Conservation (phyloP, 1,140 invertebrate species). For the Diorhabda sublineata region DNA sequence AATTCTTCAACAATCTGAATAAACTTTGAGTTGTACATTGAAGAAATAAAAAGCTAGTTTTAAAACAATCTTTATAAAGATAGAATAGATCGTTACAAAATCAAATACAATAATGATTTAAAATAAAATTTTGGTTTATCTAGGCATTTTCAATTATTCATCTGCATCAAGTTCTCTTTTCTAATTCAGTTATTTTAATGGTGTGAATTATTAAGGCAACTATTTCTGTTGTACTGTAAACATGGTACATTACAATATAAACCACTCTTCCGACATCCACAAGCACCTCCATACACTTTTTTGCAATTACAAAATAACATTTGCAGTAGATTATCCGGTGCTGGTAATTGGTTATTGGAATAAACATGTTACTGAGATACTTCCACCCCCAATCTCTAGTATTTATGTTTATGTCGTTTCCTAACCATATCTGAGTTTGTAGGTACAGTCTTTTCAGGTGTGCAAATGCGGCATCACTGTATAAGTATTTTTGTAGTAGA, state of each 20-base stretch:
- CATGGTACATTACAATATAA: not conserved
- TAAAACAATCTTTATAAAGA: too few relatives aligned
- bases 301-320: conserved; percentile 5
- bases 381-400: conserved; percentile 3
- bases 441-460: conserved; percentile 11
- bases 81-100: too few relatives aligned
- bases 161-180: too few relatives aligned
- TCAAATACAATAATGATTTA: too few relatives aligned
- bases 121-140: too few relatives aligned
- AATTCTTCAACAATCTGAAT: too few relatives aligned
- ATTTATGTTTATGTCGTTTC: not conserved
- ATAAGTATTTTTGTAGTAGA: conserved; percentile 12
- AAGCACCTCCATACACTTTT: conserved; percentile 2
- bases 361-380: conserved; percentile 14
- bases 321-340: not conserved
- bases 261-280: conserved; percentile 2
- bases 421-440: conserved; percentile 7
- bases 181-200: too few relatives aligned
- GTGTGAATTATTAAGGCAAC: not conserved
- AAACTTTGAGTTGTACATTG: too few relatives aligned
- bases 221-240: not conserved
- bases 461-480: conserved; percentile 5
- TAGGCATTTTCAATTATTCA: too few relatives aligned
- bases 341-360: conserved; percentile 4
- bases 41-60: too few relatives aligned